Conservation (phyloP, 1,140 invertebrate genomes). For the Patella vulgata region DNA sequence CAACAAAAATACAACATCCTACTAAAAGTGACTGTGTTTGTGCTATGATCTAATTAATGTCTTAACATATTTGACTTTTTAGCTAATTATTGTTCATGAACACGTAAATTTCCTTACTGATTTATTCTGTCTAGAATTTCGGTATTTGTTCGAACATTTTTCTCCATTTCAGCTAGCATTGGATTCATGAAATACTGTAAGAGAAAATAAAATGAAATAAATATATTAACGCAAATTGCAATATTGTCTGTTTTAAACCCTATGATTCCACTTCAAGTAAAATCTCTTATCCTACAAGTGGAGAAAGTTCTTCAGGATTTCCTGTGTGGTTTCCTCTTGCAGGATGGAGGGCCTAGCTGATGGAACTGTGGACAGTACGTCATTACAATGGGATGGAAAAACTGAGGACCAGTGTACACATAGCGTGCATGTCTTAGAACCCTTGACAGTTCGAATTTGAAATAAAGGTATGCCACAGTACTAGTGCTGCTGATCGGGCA, state of each 20-base stretch:
- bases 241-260: not conserved
- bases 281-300: not conserved
- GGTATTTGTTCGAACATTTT: conserved; percentile 43
- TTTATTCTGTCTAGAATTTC: conserved; percentile 52
- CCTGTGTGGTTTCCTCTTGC: not conserved
- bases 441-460: too few species aligned
- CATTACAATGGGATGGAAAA: too few species aligned
- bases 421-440: too few species aligned
- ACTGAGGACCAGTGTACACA: too few species aligned
- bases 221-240: conserved; percentile 2
- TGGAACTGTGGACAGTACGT: not conserved
- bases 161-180: conserved; percentile 53
- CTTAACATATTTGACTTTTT: too few species aligned
- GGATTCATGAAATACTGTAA: conserved; percentile 56
- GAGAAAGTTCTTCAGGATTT: not conserved
- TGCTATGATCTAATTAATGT: too few species aligned
- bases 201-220: conserved; percentile 1
- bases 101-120: too few species aligned
- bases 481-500: too few species aligned
- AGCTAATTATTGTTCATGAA: too few species aligned
- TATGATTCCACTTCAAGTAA: not conserved
- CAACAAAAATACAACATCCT: too few species aligned
- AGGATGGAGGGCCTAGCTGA: not conserved
- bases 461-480: too few species aligned
- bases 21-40: too few species aligned